phyloP scores from a whole-genome alignment of 2,113 vertebrate species.

The Cyprinus carpio region DNA sequence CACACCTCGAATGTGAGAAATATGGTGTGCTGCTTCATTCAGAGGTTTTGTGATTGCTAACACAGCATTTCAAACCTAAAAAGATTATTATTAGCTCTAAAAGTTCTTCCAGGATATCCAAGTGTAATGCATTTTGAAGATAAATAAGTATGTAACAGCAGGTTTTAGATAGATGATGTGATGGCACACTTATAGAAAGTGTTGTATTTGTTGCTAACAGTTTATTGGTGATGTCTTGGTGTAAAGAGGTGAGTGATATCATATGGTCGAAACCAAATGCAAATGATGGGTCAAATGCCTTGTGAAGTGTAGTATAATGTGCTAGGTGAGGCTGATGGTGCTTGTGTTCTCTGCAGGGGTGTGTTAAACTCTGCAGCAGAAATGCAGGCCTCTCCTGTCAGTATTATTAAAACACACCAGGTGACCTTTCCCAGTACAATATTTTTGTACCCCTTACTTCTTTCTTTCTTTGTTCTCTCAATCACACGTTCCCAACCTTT shows the following conservation, averaged over 20 bases:
- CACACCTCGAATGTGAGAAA: constrained; percentile 17
- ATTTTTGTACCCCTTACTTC: background rate
- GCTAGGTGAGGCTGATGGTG: background rate
- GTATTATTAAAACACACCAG: constrained; percentile 51
- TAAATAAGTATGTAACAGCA: background rate
- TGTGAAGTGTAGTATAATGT: background rate
- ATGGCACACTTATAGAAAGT: background rate
- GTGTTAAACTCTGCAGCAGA: constrained; percentile 20
- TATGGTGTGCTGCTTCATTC: background rate
- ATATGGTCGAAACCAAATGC: background rate
- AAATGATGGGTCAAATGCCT: background rate
- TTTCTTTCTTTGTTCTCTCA: background rate
- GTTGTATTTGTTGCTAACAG: background rate
- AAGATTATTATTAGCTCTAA: background rate
- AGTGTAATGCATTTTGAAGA: background rate
- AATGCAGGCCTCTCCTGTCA: constrained; percentile 30
- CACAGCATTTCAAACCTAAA: background rate
- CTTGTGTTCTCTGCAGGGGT: background rate
- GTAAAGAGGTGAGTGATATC: background rate
- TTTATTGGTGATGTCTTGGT: background rate
- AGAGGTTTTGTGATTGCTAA: background rate
- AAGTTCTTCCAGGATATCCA: background rate
- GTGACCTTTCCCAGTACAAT: background rate
- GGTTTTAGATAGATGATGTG: background rate
- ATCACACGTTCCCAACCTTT: background rate